Evolutionary conservation across 2,888 invertebrate species (phyloP), one percentile per base, ranked within the genome.

Genomic region (Pollenia angustigena): DNA sequence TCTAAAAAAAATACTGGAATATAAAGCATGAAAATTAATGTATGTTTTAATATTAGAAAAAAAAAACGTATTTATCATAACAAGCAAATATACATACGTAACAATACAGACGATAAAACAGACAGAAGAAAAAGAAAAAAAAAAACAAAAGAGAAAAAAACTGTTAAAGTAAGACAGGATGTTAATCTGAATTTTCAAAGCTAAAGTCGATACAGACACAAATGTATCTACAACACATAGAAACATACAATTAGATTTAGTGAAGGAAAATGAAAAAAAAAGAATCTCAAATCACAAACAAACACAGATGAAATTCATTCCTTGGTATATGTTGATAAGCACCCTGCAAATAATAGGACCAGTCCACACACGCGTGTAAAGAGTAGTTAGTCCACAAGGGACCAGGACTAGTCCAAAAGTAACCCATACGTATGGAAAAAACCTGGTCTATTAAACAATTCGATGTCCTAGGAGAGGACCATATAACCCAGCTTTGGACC

Each of bases 11-110:
- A 74, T n/a, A 32, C 3, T 42, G 18, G 4, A 74, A 84, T 68
- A 75, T 69, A 80, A 74, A 69, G 60, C 68, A 68, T 68, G 60
- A 52, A 85, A 85, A 80, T 85, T 75, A 80, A 85, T 80, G 62
- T 69, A 18, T 40, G 50, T 71, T 75, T 71, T 76, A 60, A 44
- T 83, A 66, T 74, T 62, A 42, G 62, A 58, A 48, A 79, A 78
- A 78, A 42, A 46, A n/a, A 54, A 66, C 4, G 46, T 42, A 62
- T 62, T 52, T 62, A 60, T 44, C 42, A 80, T 44, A 44, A n/a
- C 50, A 60, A 18, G 12, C 54, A 23, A 54, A 66, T 42, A 32
- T 42, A 18, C 3, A 50, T 14, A 56, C 42, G 42, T n/a, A 56
- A n/a, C 12, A 46, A 32, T n/a, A 50, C 50, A 50, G n/a, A 42